These are phyloP conservation scores for Leptoclinus maculatus DNA, from an alignment of 2,797 vertebrate species.

Conservation along the genomic window DNA sequence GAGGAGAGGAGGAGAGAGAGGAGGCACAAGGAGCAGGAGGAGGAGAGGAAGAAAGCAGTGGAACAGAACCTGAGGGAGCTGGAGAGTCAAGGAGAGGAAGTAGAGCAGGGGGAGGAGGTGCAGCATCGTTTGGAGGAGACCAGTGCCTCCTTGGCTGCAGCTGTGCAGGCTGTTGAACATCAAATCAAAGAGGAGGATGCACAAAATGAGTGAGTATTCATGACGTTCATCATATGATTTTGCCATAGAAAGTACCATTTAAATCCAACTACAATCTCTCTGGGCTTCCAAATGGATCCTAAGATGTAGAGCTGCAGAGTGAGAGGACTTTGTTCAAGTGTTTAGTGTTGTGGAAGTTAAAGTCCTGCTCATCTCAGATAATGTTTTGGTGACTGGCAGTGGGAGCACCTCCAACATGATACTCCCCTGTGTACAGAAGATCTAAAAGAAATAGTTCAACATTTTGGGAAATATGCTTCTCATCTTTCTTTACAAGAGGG, in stretches of 20 bases:
- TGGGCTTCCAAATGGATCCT: background rate
- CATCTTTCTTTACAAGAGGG: background rate
- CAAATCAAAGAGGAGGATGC: slow-evolving; percentile 90
- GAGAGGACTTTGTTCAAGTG: background rate
- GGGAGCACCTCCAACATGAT: background rate
- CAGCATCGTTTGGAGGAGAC: slow-evolving; percentile 88
- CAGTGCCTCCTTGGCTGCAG: slow-evolving; percentile 92
- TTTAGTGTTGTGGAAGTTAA: background rate
- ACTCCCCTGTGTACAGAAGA: background rate
- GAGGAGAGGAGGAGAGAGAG: slow-evolving; percentile 58
- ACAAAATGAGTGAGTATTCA: slow-evolving; percentile 87
- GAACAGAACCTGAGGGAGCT: slow-evolving; percentile 44
- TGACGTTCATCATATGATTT: background rate
- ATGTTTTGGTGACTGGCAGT: background rate
- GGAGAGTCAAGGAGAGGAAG: slow-evolving; percentile 47
- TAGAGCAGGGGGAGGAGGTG: slow-evolving; percentile 54
- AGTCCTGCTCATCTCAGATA: background rate
- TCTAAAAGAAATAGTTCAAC: background rate
- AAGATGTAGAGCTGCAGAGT: background rate
- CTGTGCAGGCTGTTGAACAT: slow-evolving; percentile 92
- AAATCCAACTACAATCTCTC: background rate
- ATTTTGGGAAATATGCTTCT: background rate
- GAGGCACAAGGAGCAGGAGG: slow-evolving; percentile 52
- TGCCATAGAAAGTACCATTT: background rate
- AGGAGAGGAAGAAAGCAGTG: slow-evolving; percentile 50